Conservation (phyloP, 2,888 invertebrate species). For the Ptilodon capucinus region DNA sequence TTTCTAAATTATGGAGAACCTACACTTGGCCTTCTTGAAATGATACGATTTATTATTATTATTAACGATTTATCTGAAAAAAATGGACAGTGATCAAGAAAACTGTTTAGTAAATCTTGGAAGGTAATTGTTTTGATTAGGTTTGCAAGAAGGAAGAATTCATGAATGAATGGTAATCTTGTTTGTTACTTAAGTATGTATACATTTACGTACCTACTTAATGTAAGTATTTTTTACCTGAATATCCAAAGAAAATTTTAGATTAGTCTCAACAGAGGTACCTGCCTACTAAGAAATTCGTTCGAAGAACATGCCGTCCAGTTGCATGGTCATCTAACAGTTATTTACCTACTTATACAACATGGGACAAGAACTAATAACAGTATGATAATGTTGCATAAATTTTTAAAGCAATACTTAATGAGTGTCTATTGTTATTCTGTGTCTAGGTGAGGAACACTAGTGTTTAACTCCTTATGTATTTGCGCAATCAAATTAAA, state of each 20-base stretch:
- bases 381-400: neutral
- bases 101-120: neutral
- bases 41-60: too few relatives aligned
- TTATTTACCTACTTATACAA: neutral
- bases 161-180: too few relatives aligned
- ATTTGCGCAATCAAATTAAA: neutral
- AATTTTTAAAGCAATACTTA: neutral
- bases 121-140: too few relatives aligned
- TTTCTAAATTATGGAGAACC: slow-evolving; percentile 3
- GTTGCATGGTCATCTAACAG: neutral
- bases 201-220: too few relatives aligned
- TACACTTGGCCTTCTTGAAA: slow-evolving; percentile 12
- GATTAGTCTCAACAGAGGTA: too few relatives aligned
- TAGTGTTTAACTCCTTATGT: too few relatives aligned
- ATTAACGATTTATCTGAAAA: slow-evolving; percentile 26
- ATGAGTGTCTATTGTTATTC: too few relatives aligned
- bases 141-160: too few relatives aligned
- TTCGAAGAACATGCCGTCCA: neutral
- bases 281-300: neutral
- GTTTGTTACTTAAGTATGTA: too few relatives aligned
- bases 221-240: too few relatives aligned
- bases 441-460: too few relatives aligned
- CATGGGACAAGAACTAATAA: neutral
- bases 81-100: slow-evolving; percentile 14
- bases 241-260: too few relatives aligned